These are phyloP conservation scores for Ametastegia equiseti DNA, from an alignment of 2,888 invertebrate species.

Conservation along the genomic window DNA sequence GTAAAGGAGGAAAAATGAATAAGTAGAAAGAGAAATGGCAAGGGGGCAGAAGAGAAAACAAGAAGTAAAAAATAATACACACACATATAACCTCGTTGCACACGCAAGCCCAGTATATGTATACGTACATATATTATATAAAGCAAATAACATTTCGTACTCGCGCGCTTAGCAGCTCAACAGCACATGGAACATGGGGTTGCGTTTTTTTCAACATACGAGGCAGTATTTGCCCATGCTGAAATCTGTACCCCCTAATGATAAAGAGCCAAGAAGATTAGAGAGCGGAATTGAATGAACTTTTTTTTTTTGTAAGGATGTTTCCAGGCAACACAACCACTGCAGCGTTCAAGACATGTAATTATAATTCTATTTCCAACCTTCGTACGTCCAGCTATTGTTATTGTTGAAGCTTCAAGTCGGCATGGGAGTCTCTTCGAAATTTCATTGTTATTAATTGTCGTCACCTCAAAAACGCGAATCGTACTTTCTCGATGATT, in stretches of 20 bases:
- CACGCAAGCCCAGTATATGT: not conserved
- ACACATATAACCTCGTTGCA: not conserved
- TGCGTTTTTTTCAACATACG: not conserved
- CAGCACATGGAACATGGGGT: not conserved
- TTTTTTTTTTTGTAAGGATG: no score
- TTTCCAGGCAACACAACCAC: no score
- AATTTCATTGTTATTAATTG: no score
- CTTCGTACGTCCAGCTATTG: no score
- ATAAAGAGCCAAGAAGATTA: not conserved
- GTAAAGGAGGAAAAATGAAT: not conserved
- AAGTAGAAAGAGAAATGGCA: not conserved
- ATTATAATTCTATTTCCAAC: no score
- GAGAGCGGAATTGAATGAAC: not conserved
- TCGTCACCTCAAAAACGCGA: no score
- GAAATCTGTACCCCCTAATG: not conserved
- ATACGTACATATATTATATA: not conserved
- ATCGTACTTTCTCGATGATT: no score
- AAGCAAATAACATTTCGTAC: conserved; percentile 24
- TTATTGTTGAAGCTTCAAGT: no score
- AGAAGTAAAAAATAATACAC: conserved; percentile 1
- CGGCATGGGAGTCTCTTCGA: no score
- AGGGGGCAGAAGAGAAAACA: not conserved
- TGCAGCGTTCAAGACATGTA: no score
- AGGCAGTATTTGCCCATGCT: not conserved
- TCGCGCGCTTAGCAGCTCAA: not conserved